Base-by-base conservation (phyloP, 2,113 vertebrate species). In the Limanda limanda region DNA sequence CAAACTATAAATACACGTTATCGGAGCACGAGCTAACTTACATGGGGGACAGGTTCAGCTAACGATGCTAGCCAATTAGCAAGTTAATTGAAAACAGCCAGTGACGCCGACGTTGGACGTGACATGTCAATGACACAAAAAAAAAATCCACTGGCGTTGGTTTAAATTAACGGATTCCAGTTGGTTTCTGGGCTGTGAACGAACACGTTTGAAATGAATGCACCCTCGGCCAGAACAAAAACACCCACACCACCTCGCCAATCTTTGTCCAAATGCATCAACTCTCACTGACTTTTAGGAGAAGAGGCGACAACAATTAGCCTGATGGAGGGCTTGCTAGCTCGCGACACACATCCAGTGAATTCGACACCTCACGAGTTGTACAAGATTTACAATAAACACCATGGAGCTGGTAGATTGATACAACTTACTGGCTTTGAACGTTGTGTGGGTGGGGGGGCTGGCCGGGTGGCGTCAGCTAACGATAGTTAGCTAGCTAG, bases 11-110 rank as follows among this genome's bases (percentile, higher is more conserved):
- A n/a, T 21, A 2, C 20, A 61, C 14, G n/a, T 35, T 5, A 27
- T 1, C 12, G n/a, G 15, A 27, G 3, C 2, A 51, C 11, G 20
- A 45, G 20, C 4, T 2, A 55, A 40, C 6, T 24, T 25, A 2
- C 3, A 14, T 6, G 10, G 0, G 0, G 17, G 8, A 20, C 7
- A 2, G 42, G 23, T 52, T 54, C 2, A 60, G 3, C 37, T 13
- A 61, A 57, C 31, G n/a, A 52, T 56, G 65, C n/a, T 21, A 2
- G 45, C 52, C 37, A 91, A 89, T 88, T 81, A 89, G 68, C 68
- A 45, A 66, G 62, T 83, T 90, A 89, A 93, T 89, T 91, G 89
- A 83, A 60, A 77, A 68, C 87, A 88, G 74, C 75, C 74, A 15
- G 20, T 9, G 48, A 45, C 3, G 62, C 11, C 62, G 17, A 42